Evolutionary conservation across 2,797 vertebrate genomes (phyloP), one percentile per base, ranked within the genome.

Genomic region (Gephyroberyx darwinii): DNA sequence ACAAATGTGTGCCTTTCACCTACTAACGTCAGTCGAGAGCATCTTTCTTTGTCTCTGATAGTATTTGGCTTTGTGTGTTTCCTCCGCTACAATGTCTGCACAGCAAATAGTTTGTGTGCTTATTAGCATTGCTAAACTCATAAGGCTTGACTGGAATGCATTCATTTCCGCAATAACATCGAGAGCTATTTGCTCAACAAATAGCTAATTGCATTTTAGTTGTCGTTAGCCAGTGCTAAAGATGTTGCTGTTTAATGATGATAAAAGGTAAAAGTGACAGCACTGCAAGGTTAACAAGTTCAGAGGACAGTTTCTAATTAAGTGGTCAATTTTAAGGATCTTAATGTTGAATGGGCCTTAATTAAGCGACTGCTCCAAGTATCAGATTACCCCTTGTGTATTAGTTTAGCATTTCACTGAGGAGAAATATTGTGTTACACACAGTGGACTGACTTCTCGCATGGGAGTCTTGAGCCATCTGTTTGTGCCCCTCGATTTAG

Each of bases 381-480:
- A 69, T 85, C 76, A 51, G 43, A 71, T 79, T 78, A 55, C 71
- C 81, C 71, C 80, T 66, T 57, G 80, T 57, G 80, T 73, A 76
- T 85, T 59, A 68, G 60, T 86, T 82, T 52, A 64, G 66, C 73
- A 68, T 86, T 84, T 82, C 71, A 65, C 72, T 69, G 78, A 79
- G 82, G 78, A 79, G 69, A 77, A 65, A 78, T 64, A 70, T 66
- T 64, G 65, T 43, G 55, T 71, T 60, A 35, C 78, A 76, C 71
- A 22, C 69, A 65, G 72, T 50, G 79, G 75, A 78, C 71, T 65
- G 41, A 53, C 59, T 85, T 72, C 71, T 75, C 84, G 70, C 69
- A 22, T 37, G 74, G 84, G 85, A 88, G 75, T 52, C 69, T 79
- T 35, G 50, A 75, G 77, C 83, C 81, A 85, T 87, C 84, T 89